A percentile compares a stretch with the other conserved stretches of the same genome.
Conservation (phyloP, 2,888 invertebrate species). For the Tenthredo scrophulariae region DNA sequence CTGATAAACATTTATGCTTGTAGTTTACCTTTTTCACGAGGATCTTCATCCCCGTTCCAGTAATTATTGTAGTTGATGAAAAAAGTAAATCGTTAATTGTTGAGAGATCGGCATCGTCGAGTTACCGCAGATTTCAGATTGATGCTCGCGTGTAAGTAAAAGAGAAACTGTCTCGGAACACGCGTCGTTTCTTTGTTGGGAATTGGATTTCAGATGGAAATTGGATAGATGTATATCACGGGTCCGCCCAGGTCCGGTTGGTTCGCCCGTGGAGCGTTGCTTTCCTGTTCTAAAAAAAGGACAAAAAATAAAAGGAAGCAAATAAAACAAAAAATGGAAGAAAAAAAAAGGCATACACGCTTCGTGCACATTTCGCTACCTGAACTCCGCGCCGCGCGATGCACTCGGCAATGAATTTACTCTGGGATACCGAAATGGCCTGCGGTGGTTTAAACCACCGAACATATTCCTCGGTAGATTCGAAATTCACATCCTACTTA, state of each 20-base stretch:
- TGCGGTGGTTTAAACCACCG: not conserved
- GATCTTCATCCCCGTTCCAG: not conserved
- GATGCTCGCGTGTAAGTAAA: constrained; percentile 30
- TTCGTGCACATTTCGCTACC: constrained; percentile 42
- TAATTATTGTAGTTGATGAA: not conserved
- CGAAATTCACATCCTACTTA: not conserved
- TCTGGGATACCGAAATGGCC: not conserved
- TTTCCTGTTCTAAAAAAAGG: constrained; percentile 15
- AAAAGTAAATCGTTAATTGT: not conserved
- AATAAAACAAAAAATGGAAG: not conserved
- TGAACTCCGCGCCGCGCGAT: constrained; percentile 27
- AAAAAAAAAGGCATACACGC: constrained; percentile 30
- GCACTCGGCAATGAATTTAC: constrained; percentile 41
- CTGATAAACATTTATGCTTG: not conserved
- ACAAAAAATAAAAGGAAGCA: not conserved
- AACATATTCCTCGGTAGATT: not conserved
- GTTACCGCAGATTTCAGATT: not conserved
- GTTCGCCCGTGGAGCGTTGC: constrained; percentile 24
- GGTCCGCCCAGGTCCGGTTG: constrained; percentile 40
- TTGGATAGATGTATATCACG: constrained; percentile 45
- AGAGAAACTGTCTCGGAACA: constrained; percentile 48
- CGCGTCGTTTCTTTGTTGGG: constrained; percentile 46
- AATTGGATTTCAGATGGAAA: constrained; percentile 47
- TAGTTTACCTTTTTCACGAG: not conserved
- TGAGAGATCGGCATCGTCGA: not conserved